A percentile compares a stretch with the other conserved stretches of the same genome.
phyloP scores from a whole-genome alignment of 2,888 invertebrate species.

The Bellardia pandia region DNA sequence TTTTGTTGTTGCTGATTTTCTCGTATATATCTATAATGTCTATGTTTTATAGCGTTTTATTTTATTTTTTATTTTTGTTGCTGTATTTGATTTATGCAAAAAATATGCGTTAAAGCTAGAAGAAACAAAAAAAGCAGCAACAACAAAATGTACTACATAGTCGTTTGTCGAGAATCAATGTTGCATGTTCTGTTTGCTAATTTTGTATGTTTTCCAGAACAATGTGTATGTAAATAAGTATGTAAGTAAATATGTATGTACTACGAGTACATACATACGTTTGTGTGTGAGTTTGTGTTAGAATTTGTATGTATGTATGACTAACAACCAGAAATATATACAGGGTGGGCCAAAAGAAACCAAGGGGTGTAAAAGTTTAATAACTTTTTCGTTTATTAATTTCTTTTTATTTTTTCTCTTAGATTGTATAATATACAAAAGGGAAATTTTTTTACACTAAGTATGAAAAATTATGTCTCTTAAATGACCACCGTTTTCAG shows the following conservation, averaged over 20 bases:
- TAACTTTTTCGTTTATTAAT: too few species aligned
- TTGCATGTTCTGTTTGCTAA: conserved; percentile 8
- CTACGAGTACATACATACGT: too few species aligned
- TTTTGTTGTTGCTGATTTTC: not conserved
- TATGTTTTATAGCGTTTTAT: not conserved
- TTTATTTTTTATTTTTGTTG: not conserved
- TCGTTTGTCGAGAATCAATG: not conserved
- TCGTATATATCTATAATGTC: not conserved
- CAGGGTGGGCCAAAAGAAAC: too few species aligned
- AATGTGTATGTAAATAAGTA: not conserved
- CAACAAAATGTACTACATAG: not conserved
- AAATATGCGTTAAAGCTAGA: not conserved
- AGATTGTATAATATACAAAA: too few species aligned
- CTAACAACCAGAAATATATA: too few species aligned
- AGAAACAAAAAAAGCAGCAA: not conserved
- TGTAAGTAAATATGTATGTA: not conserved
- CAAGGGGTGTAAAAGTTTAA: too few species aligned
- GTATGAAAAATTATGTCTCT: too few species aligned
- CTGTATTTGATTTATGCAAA: conserved; percentile 5
- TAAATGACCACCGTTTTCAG: too few species aligned
- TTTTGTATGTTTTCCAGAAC: not conserved
- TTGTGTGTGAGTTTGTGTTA: too few species aligned
- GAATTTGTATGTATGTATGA: not conserved
- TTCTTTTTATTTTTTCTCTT: too few species aligned
- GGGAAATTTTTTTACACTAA: too few species aligned